Percentiles rank a stretch among this genome's conserved stretches.
These are phyloP conservation scores for Episyrphus balteatus DNA, from an alignment of 1,140 invertebrate genomes.

Conservation along the genomic window DNA sequence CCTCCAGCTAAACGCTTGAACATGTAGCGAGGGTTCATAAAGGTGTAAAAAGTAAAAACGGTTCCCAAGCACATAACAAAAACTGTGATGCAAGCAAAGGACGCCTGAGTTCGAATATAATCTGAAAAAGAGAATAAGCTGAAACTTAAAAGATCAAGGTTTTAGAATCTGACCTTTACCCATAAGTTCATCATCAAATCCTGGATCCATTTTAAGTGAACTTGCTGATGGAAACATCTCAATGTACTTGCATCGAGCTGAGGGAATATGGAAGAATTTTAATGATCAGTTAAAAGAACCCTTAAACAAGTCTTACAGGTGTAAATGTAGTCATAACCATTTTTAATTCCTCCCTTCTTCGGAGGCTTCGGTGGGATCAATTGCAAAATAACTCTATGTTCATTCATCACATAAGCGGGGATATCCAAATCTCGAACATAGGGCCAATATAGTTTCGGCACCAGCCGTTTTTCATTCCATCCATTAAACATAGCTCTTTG, in stretches of 20 bases:
- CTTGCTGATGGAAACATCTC: conserved; percentile 47
- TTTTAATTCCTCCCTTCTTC: conserved; percentile 14
- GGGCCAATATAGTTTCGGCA: conserved; percentile 22
- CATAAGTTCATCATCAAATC: conserved; percentile 45
- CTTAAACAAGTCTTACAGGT: conserved; percentile 15
- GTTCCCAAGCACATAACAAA: conserved; percentile 71
- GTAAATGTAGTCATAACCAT: conserved; percentile 26
- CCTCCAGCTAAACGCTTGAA: conserved; percentile 77
- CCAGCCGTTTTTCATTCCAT: conserved; percentile 24
- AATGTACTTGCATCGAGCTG: conserved; percentile 48
- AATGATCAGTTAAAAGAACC: too few species aligned
- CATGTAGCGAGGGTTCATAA: conserved; percentile 76
- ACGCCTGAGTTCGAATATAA: conserved; percentile 70
- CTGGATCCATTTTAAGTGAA: conserved; percentile 40
- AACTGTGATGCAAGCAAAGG: conserved; percentile 72
- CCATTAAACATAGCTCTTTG: conserved; percentile 25
- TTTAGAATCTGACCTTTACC: conserved; percentile 42
- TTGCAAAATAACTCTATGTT: conserved; percentile 24
- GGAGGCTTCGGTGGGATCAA: conserved; percentile 29
- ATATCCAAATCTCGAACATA: conserved; percentile 28
- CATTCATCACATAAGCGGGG: conserved; percentile 23
- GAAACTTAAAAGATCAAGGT: too few species aligned
- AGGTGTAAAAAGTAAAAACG: conserved; percentile 74
- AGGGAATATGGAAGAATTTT: conserved; percentile 13
- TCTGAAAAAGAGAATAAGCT: conserved; percentile 45